Percentiles rank a stretch among this genome's conserved stretches.
Conservation (phyloP, 2,797 vertebrate genomes). For the Strix occidentalis region DNA sequence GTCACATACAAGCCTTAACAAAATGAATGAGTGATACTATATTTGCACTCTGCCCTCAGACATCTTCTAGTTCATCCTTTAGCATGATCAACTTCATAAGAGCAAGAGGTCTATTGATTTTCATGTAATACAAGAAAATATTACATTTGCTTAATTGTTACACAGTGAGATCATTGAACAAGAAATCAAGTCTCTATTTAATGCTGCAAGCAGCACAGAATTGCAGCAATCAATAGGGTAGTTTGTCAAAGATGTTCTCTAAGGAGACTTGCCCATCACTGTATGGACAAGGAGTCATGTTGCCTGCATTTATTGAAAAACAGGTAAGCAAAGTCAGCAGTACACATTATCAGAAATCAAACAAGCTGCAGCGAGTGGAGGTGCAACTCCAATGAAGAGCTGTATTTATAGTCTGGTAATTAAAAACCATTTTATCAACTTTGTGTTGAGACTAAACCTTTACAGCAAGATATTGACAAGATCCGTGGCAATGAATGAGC, state of each 20-base stretch:
- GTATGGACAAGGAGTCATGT: constrained; percentile 73
- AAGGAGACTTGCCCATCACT: constrained; percentile 77
- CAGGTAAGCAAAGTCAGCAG: constrained; percentile 93
- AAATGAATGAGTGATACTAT: constrained; percentile 55
- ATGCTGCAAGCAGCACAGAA: constrained; percentile 86
- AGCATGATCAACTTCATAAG: constrained; percentile 75
- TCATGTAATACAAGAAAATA: constrained; percentile 98
- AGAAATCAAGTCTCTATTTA: constrained; percentile 91
- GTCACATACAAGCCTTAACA: neutral
- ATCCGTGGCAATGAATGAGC: constrained; percentile 80
- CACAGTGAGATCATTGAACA: constrained; percentile 84
- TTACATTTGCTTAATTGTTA: constrained; percentile 93
- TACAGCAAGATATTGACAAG: constrained; percentile 84
- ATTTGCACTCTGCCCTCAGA: constrained; percentile 73
- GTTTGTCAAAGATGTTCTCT: constrained; percentile 93
- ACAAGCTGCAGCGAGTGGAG: constrained; percentile 77
- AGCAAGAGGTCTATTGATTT: constrained; percentile 96
- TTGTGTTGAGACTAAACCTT: constrained; percentile 78
- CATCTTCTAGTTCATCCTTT: constrained; percentile 77
- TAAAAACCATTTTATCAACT: constrained; percentile 95
- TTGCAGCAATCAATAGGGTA: constrained; percentile 90
- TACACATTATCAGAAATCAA: constrained; percentile 97
- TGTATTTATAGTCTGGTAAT: constrained; percentile 92
- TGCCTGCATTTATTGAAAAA: constrained; percentile 75
- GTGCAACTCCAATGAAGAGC: constrained; percentile 77